These are phyloP conservation scores for Pseudochaenichthys georgianus DNA, from an alignment of 2,797 vertebrate species.

Conservation along the genomic window DNA sequence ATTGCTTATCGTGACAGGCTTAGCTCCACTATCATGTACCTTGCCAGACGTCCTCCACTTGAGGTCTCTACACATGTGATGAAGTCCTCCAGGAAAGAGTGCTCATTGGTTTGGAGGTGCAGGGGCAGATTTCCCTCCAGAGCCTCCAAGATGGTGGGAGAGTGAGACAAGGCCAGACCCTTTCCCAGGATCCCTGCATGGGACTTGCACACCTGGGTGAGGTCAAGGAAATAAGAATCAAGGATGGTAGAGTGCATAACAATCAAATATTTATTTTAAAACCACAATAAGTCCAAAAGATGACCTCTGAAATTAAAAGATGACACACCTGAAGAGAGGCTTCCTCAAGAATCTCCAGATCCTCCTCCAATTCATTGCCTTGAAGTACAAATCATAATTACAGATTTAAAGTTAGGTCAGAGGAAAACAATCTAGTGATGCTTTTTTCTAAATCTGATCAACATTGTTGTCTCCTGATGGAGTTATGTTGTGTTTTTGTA, in stretches of 20 bases:
- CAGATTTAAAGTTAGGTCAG: not conserved
- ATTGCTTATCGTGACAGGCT: too few relatives aligned
- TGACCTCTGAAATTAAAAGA: not conserved
- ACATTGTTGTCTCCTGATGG: too few relatives aligned
- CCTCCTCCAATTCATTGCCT: conserved; percentile 98
- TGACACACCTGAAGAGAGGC: conserved; percentile 93
- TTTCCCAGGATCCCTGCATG: conserved; percentile 97
- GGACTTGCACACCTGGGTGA: conserved; percentile 92
- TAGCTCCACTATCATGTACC: conserved; percentile 77
- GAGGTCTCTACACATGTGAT: conserved; percentile 96
- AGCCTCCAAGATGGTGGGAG: conserved; percentile 96
- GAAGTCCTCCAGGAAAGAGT: conserved; percentile 98
- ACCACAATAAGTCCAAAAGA: not conserved
- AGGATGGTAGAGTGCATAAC: not conserved
- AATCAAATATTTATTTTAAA: not conserved
- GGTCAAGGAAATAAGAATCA: conserved; percentile 4
- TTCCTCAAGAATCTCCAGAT: conserved; percentile 98
- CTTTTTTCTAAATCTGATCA: too few relatives aligned
- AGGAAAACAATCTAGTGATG: too few relatives aligned
- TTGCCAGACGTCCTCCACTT: conserved; percentile 96
- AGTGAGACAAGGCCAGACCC: conserved; percentile 96
- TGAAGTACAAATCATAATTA: conserved; percentile 36
- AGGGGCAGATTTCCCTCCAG: conserved; percentile 96
- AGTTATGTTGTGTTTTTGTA: too few relatives aligned
- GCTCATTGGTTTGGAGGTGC: conserved; percentile 98